phyloP scores from a whole-genome alignment of 1,140 invertebrate genomes.

The Sycophaga agraensis region DNA sequence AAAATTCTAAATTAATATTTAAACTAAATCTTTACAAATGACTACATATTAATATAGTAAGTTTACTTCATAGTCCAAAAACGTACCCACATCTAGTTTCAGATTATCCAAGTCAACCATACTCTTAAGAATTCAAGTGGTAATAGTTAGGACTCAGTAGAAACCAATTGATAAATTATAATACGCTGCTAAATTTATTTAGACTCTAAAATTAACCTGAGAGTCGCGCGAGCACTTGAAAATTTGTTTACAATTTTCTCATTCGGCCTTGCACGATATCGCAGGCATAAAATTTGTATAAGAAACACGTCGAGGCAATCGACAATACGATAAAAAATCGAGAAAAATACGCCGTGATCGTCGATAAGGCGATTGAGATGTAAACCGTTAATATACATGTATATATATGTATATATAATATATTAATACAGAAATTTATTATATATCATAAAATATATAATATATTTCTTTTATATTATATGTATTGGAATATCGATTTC shows the following conservation, averaged over 20 bases:
- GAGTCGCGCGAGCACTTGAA: not conserved
- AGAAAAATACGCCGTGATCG: conserved; percentile 13
- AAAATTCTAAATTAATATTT: too few relatives aligned
- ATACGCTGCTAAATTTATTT: not conserved
- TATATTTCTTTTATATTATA: conserved; percentile 3
- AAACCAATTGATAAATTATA: conserved; percentile 2
- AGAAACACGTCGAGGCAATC: not conserved
- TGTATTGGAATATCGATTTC: not conserved
- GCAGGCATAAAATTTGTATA: conserved; percentile 1
- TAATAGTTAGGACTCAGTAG: not conserved
- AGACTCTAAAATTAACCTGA: not conserved
- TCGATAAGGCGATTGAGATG: not conserved
- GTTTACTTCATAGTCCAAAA: too few relatives aligned
- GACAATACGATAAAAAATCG: conserved; percentile 16
- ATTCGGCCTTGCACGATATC: not conserved
- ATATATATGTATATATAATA: conserved; percentile 4
- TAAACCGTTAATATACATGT: conserved; percentile 26
- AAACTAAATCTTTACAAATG: too few relatives aligned
- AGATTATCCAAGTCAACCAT: too few relatives aligned
- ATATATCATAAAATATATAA: conserved; percentile 6
- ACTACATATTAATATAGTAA: too few relatives aligned
- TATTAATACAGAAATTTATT: not conserved
- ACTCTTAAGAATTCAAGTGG: too few relatives aligned
- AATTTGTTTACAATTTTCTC: not conserved
- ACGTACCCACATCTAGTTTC: too few relatives aligned